Evolutionary conservation across 92 coral and sea anemone species (phyloP).

Genomic region (Chrysogorgia sp.): DNA sequence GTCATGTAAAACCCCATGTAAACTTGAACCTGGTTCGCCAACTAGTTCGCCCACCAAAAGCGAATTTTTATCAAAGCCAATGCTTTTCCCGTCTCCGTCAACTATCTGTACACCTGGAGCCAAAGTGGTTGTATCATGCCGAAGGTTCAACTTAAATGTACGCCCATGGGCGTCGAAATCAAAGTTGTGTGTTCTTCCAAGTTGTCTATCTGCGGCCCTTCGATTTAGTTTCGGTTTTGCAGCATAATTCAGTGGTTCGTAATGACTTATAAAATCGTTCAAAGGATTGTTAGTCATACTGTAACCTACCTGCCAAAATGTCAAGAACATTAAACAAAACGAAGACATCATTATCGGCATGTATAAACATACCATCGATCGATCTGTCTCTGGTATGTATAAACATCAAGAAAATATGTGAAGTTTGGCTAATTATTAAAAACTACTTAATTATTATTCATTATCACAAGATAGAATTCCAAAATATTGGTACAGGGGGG

Average conservation of each 20-base stretch:
- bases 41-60: constrained; percentile 76
- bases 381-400: too few species aligned
- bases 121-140: constrained; percentile 68
- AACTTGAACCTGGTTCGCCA: constrained; percentile 77
- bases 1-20: constrained; percentile 76
- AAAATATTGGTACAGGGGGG: neutral
- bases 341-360: neutral
- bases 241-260: constrained; percentile 69
- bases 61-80: constrained; percentile 71
- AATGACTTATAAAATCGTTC: constrained; percentile 72
- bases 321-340: neutral
- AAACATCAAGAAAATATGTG: too few species aligned
- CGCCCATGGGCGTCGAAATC: constrained; percentile 78
- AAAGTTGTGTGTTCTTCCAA: constrained; percentile 58
- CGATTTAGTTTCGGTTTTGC: constrained; percentile 65
- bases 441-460: too few species aligned
- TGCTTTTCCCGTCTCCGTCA: constrained; percentile 71
- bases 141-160: constrained; percentile 64
- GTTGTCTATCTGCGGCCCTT: constrained; percentile 58
- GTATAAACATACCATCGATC: too few species aligned
- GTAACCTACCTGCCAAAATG: too few species aligned
- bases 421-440: too few species aligned
- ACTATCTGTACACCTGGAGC: constrained; percentile 77
- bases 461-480: too few species aligned
- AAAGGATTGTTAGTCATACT: constrained; percentile 35